Evolutionary conservation across 2,888 invertebrate species (phyloP).

Genomic region (Oeneis ivallda): DNA sequence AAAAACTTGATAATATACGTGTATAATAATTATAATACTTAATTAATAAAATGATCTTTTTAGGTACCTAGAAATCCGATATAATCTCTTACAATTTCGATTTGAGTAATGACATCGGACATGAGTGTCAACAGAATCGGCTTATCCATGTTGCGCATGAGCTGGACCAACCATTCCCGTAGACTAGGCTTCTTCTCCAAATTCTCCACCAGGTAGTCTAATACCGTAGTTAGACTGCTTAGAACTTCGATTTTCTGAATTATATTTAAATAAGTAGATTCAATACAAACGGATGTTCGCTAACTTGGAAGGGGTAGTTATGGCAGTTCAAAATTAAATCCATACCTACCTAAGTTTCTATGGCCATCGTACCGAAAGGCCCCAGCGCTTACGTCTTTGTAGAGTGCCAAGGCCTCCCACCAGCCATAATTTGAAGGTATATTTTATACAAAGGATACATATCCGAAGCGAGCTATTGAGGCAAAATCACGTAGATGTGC

Average conservation of each 20-base stretch:
- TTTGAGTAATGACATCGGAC: conserved; percentile 54
- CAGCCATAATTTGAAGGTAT: too few relatives aligned
- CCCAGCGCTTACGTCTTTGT: too few relatives aligned
- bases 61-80: conserved; percentile 61
- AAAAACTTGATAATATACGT: too few relatives aligned
- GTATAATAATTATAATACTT: too few relatives aligned
- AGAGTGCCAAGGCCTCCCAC: too few relatives aligned
- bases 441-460: conserved; percentile 65
- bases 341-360: too few relatives aligned
- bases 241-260: conserved; percentile 56
- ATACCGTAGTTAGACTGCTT: conserved; percentile 47
- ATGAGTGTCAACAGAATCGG: conserved; percentile 51
- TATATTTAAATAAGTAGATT: conserved; percentile 20
- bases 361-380: too few relatives aligned
- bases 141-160: conserved; percentile 53
- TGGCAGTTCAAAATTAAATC: too few relatives aligned
- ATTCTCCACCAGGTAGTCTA: conserved; percentile 58
- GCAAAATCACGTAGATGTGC: conserved; percentile 53
- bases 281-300: too few relatives aligned
- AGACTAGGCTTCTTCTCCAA: conserved; percentile 42
- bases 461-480: conserved; percentile 51
- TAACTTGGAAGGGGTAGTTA: too few relatives aligned
- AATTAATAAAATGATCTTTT: not conserved
- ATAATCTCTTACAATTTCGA: conserved; percentile 50
- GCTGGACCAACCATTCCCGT: conserved; percentile 39